Evolutionary conservation across 2,888 invertebrate genomes (phyloP), one percentile per base, ranked within the genome.

Genomic region (Brenthis hecate): DNA sequence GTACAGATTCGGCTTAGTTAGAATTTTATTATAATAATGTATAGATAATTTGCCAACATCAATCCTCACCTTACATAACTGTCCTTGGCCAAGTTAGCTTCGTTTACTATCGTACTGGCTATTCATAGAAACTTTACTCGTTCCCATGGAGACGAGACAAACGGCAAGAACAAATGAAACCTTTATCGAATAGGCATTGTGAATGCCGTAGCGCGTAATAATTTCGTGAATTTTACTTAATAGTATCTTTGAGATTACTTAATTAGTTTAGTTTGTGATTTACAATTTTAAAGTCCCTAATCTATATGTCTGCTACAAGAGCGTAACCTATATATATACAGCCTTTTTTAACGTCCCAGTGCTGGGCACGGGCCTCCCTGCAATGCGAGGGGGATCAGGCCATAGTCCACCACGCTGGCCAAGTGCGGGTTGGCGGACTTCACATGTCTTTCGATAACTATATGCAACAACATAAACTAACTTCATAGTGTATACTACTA

Each of bases 91-190:
- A 70, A 72, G 56, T 65, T 68, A 56, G 19, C 47, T 57, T 55
- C 28, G 14, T 55, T 64, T 61, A 69, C 66, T 71, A 65, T 71
- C 69, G 56, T 61, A 69, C 56, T 43, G 53, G 16, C 64, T 65
- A 66, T 71, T 71, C 63, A 69, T 66, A 71, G 64, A 67, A 65
- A 62, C 36, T 36, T 65, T 67, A 23, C 66, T 62, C 61, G 71
- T 74, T 74, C 72, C 72, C 73, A 74, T 73, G 54, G 69, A 70
- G 65, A 72, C 69, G 57, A 65, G 71, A 73, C 71, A 71, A 67
- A 69, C 67, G 58, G 65, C 67, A 67, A 69, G 58, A 48, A 67
- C 64, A 66, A 69, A 65, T 60, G 66, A 68, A 65, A 68, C 68
- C 62, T 66, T 65, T 56, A 32, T 70, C 66, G 67, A 64, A 70